Conservation (phyloP, 2,113 vertebrate species). For the Laticauda colubrina region DNA sequence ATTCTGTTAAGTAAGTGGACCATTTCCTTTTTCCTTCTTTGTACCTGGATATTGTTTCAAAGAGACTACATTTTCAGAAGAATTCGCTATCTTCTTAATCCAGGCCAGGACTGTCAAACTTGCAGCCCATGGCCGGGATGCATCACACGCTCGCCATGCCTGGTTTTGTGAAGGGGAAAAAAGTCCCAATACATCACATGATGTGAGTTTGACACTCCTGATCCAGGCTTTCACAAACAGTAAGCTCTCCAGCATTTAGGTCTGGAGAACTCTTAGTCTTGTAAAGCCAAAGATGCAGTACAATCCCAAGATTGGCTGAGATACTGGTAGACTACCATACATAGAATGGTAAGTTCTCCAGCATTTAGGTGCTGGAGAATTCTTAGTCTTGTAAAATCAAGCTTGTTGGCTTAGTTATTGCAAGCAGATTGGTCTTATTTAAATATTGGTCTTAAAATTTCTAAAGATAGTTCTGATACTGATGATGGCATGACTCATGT, state of each 20-base stretch:
- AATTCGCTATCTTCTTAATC: neutral
- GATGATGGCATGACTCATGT: neutral
- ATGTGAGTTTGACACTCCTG: no score
- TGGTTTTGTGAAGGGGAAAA: no score
- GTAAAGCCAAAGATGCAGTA: neutral
- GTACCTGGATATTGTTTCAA: neutral
- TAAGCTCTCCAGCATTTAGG: neutral
- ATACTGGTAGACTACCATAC: neutral
- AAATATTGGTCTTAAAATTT: neutral
- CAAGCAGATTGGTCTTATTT: neutral
- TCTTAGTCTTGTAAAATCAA: neutral
- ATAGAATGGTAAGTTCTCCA: no score
- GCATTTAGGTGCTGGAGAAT: neutral
- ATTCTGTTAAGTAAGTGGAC: slow-evolving; percentile 68
- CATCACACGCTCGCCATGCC: no score
- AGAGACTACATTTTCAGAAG: neutral
- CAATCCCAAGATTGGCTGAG: neutral
- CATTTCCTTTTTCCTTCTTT: rapidly evolving
- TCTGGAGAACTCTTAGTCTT: neutral
- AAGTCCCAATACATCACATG: no score
- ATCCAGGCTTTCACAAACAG: neutral
- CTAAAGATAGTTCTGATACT: neutral
- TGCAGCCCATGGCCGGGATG: no score
- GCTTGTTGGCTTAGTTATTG: neutral
- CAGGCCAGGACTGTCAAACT: neutral